These are phyloP conservation scores for Choristoneura fumiferana DNA, from an alignment of 1,140 invertebrate genomes.

Conservation along the genomic window DNA sequence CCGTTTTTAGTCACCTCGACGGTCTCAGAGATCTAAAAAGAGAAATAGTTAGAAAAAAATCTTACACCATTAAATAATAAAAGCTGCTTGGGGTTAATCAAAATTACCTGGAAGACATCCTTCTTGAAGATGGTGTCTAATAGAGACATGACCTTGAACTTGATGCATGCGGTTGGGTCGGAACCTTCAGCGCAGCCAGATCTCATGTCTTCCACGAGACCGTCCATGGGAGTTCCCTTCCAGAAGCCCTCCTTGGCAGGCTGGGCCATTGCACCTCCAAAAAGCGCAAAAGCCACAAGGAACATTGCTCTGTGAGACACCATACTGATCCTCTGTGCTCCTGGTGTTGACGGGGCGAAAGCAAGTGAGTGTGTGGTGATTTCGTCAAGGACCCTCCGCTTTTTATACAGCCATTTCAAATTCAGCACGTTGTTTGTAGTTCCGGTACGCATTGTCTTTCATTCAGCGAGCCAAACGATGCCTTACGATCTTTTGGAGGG, in stretches of 20 bases:
- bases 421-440: conserved; percentile 67
- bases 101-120: conserved; percentile 85
- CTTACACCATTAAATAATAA: background rate
- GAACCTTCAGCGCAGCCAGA: conserved; percentile 84
- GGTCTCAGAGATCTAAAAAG: conserved; percentile 82
- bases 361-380: conserved; percentile 71
- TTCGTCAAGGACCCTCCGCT: conserved; percentile 65
- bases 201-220: conserved; percentile 86
- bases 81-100: conserved; percentile 15
- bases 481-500: conserved; percentile 55
- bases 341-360: conserved; percentile 66
- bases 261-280: conserved; percentile 78
- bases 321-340: conserved; percentile 61
- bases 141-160: conserved; percentile 88
- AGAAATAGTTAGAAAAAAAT: conserved; percentile 20
- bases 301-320: conserved; percentile 74
- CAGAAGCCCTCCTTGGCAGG: conserved; percentile 83
- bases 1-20: conserved; percentile 87
- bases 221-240: conserved; percentile 84
- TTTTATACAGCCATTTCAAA: conserved; percentile 80
- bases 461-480: conserved; percentile 46
- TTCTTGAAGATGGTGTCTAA: conserved; percentile 88
- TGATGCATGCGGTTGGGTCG: conserved; percentile 89
- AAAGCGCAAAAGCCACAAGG: conserved; percentile 68
- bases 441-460: conserved; percentile 71